Base-by-base conservation (phyloP, 1,140 invertebrate genomes). In the Heliconius melpomene region DNA sequence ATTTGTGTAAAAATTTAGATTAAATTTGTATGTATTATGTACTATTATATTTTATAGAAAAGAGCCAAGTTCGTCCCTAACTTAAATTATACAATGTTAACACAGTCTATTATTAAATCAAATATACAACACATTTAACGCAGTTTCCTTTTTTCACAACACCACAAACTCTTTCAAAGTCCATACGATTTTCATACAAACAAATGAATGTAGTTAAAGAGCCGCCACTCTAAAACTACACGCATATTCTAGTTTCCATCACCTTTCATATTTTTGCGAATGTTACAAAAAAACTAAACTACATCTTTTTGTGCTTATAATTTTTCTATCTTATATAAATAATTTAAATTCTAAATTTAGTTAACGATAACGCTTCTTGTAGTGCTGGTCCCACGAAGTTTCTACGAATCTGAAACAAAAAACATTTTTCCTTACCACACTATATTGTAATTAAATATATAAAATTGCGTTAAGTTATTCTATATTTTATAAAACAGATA, bases 221-320 rank as follows among this genome's bases (percentile, higher is more conserved):
- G 90, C 91, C 90, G 91, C 90, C 91, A 91, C 90, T 90, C 84
- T 83, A 74, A 70, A n/a, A 84, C 80, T 84, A 90, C 84, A 89
- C 54, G 78, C 78, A 83, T 76, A 50, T 73, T 40, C 77, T 75
- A 32, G 26, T 80, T 80, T 60, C 57, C 84, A 82, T 86, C 85
- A 50, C 32, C 86, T 77, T 80, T 73, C 85, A 87, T 77, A 66
- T 26, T 6, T 79, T 80, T 85, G 78, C 81, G 60, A 75, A 84
- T 80, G 79, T 88, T 84, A 81, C 77, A 74, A 84, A 87, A 84
- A 74, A 80, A 79, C 60, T 79, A 78, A 83, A 83, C 52, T 54
- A 74, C 66, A 26, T 18, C 66, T 46, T 60, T 40, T 77, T 29
- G 73, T 40, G 66, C 11, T 66, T 57, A 57, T 57, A 57, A 9